These are phyloP conservation scores for Triplophysa tibetana DNA, from an alignment of 2,113 vertebrate genomes.

Conservation along the genomic window DNA sequence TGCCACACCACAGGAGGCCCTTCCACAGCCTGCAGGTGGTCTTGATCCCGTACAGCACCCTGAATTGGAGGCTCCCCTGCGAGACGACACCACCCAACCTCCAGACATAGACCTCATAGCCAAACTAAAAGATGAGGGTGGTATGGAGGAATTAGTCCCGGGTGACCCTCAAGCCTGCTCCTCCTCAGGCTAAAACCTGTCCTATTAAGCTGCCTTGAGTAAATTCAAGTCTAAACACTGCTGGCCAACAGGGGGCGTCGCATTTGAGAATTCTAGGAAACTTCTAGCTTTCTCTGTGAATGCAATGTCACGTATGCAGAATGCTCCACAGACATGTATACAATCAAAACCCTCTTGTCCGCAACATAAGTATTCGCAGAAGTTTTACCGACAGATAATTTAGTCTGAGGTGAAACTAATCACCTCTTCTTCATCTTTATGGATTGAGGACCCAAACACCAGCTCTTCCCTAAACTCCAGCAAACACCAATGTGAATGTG, in stretches of 20 bases:
- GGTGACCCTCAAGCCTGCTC: constrained; percentile 11
- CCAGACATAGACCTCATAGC: neutral
- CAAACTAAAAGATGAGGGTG: neutral
- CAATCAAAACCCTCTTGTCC: constrained; percentile 18
- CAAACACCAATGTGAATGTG: constrained; percentile 42
- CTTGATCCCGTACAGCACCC: neutral
- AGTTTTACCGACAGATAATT: neutral
- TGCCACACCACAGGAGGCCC: neutral
- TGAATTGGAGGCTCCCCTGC: constrained; percentile 17
- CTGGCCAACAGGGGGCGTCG: constrained; percentile 33
- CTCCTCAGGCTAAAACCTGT: constrained; percentile 22
- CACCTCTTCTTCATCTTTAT: neutral
- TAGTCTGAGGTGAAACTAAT: neutral
- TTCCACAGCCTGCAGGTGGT: neutral
- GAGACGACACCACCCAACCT: neutral
- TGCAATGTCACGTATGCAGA: neutral
- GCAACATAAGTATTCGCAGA: neutral
- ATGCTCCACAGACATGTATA: constrained; percentile 2
- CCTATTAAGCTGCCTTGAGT: constrained; percentile 16
- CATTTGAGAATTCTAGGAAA: constrained; percentile 11
- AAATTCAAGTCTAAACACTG: constrained; percentile 10
- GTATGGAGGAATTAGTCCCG: neutral
- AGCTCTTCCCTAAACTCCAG: constrained; percentile 16
- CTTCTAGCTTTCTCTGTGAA: neutral
- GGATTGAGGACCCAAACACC: constrained; percentile 7